Evolutionary conservation across 2,888 invertebrate genomes (phyloP).

Genomic region (Phragmatobia fuliginosa): DNA sequence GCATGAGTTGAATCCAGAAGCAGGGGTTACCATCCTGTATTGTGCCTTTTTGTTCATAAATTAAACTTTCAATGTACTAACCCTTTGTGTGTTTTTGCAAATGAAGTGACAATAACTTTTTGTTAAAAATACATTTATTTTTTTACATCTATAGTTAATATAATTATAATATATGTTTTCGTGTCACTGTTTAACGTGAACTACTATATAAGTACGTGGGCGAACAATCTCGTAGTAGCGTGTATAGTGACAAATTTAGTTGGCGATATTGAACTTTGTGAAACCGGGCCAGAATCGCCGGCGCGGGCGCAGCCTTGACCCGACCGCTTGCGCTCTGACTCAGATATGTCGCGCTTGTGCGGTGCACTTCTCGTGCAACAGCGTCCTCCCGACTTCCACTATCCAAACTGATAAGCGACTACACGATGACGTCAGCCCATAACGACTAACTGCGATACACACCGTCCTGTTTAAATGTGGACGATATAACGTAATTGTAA

Average conservation of each 20-base stretch:
- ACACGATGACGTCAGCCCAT: slow-evolving; percentile 40
- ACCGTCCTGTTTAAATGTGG: slow-evolving; percentile 22
- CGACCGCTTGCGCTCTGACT: slow-evolving; percentile 62
- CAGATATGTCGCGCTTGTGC: slow-evolving; percentile 60
- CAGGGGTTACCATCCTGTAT: too few species aligned
- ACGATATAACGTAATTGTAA: background rate
- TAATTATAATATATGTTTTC: background rate
- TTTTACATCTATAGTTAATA: background rate
- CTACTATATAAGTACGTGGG: slow-evolving; percentile 8
- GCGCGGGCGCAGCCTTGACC: slow-evolving; percentile 71
- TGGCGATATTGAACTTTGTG: slow-evolving; percentile 68
- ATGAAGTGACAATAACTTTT: too few species aligned
- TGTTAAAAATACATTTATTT: background rate
- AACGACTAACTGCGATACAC: slow-evolving; percentile 23
- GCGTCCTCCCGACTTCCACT: slow-evolving; percentile 36
- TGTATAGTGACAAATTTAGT: slow-evolving; percentile 46
- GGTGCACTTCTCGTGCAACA: slow-evolving; percentile 43
- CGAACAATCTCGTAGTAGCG: slow-evolving; percentile 11
- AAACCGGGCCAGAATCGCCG: slow-evolving; percentile 70
- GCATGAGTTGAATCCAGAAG: too few species aligned
- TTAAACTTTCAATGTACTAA: too few species aligned
- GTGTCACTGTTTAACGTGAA: background rate
- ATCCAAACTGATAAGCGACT: slow-evolving; percentile 42
- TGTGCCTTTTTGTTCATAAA: too few species aligned
- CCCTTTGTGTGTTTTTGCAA: too few species aligned